A percentile compares a stretch with the other conserved stretches of the same genome.
These are phyloP conservation scores for Anser cygnoides DNA, from an alignment of 2,113 vertebrate species.

Conservation along the genomic window DNA sequence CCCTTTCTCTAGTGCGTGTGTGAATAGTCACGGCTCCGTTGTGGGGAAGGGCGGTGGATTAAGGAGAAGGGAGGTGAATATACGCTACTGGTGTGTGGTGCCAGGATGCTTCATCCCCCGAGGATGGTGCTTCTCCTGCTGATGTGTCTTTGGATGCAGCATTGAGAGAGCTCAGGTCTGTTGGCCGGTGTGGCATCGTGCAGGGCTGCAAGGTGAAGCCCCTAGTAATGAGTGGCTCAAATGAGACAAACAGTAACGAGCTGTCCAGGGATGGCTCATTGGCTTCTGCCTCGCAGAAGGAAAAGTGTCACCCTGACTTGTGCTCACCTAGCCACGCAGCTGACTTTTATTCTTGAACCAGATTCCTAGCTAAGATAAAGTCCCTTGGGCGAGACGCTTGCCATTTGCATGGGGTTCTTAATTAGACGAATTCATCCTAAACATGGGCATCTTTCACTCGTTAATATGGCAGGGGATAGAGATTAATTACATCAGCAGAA, in stretches of 20 bases:
- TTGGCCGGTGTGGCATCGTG: background rate
- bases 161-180: background rate
- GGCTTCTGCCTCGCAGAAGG: background rate
- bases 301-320: background rate
- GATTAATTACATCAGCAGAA: slow-evolving; percentile 14
- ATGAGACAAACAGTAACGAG: background rate
- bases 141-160: background rate
- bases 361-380: background rate
- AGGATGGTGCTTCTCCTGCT: background rate
- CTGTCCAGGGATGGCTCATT: background rate
- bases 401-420: background rate
- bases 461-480: background rate
- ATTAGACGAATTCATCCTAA: slow-evolving; percentile 11
- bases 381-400: background rate
- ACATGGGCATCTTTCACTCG: background rate
- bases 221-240: background rate
- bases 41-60: background rate
- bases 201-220: background rate
- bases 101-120: background rate
- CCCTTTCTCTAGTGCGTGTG: background rate
- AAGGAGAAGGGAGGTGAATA: background rate
- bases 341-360: background rate
- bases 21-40: background rate
- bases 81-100: background rate
- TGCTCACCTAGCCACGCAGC: background rate